Base-by-base conservation (phyloP, 1,140 invertebrate genomes). In the Cotesia glomerata region DNA sequence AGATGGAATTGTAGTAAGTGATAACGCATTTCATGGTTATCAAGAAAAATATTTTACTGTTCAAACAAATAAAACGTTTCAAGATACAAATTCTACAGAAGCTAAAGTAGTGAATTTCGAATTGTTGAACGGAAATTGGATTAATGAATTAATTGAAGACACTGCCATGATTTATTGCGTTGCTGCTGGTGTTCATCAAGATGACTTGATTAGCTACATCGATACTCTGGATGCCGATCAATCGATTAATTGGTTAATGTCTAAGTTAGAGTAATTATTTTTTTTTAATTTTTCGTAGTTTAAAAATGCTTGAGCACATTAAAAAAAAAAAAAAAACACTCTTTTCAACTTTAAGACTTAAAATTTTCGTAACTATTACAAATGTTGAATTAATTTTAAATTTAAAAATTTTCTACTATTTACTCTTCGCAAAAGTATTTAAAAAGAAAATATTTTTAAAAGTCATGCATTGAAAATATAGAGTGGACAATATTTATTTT, bases 121-220 rank as follows among this genome's bases (percentile, higher is more conserved):
- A 4, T 14, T 18, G 16, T 5, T 13, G 36, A 71, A 71, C 9
- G 54, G 52, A 16, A 73, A 80, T n/a, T 75, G 74, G 16, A 63
- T 84, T 13, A 73, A 80, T 49, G 78, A 82, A 52, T 73, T 85
- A 8, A 73, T 85, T 5, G 76, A 81, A 45, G 77, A 83, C 45
- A 81, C 83, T 5, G 78, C 80, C 0, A 51, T 84, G n/a, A 71
- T 83, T n/a, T 85, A 86, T 69, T 85, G 83, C 2, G 74, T 78
- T 0, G 79, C 81, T 4, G 75, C 69, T 45, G 83, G 83, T 0
- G 69, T 78, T 63, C 77, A 79, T 69, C 84, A 86, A 14, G 79
- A 83, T 3, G 79, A 84, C 72, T 36, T 86, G 5, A 77, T 76
- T 0, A 73, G 73, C 52, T 85, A 86, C 36, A 76, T 86, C 4